Evolutionary conservation across 2,888 invertebrate species (phyloP), one percentile per base, ranked within the genome.

Genomic region (Drosophila affinis): DNA sequence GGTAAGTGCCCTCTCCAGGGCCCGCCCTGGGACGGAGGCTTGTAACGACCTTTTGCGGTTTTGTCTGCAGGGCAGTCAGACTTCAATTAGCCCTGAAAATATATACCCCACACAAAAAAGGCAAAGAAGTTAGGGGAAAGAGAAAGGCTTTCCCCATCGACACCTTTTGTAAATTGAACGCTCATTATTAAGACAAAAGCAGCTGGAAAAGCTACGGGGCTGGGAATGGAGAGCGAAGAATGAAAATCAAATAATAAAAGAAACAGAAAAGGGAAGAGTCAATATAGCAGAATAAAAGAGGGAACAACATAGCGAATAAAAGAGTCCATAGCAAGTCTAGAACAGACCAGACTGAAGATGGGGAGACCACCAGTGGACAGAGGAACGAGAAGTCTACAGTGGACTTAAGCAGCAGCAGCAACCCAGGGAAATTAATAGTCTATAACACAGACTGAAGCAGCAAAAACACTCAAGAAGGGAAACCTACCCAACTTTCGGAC

Each of bases 121-220:
- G 4, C n/a, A 52, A 52, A 34, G 18, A 12, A 51, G 34, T 46
- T 49, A 32, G 24, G 57, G 47, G 39, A n/a, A 9, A 24, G 56
- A 51, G 64, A 64, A 74, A 76, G 68, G 75, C 77, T 65, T 78
- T 65, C 58, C 75, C 78, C 77, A 69, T 81, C 81, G 80, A 78
- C 84, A 81, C 84, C 81, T 81, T 81, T 76, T 70, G 56, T 76
- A 78, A 84, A 82, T 81, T 84, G 84, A 77, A 70, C 74, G 74
- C 81, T 83, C 81, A 79, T 78, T 79, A 64, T 70, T 58, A 58
- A 83, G 79, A 68, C 76, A 77, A 72, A 60, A 54, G 59, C 39
- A 39, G 39, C 39, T 39, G 52, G 44, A 58, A 52, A 45, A 27
- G 48, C 44, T 12, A 18, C 3, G 4, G 24, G 21, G 34, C 34